Evolutionary conservation across 2,888 invertebrate species (phyloP).

Genomic region (Drosophila robusta): DNA sequence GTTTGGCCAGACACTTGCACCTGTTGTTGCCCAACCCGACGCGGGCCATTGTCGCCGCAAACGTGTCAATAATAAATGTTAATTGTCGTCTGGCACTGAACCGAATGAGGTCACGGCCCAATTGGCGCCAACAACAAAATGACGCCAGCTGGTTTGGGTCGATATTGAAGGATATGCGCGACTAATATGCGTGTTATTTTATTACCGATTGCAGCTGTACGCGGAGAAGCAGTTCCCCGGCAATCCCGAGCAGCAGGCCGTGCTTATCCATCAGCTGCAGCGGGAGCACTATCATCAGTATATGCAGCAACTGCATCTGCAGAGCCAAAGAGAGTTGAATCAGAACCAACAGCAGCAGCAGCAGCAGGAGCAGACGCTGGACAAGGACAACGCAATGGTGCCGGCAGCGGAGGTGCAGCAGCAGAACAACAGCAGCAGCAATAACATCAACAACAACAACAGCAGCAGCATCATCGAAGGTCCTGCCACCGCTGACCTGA

Average conservation of each 20-base stretch:
- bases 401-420: conserved; percentile 11
- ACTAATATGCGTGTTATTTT: neutral
- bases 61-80: conserved; percentile 55
- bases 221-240: conserved; percentile 97
- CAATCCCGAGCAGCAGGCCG: conserved; percentile 95
- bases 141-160: neutral
- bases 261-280: conserved; percentile 96
- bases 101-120: conserved; percentile 62
- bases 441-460: conserved; percentile 28
- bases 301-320: conserved; percentile 94
- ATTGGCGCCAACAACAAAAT: conserved; percentile 7
- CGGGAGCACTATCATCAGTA: conserved; percentile 99
- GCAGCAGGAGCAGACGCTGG: conserved; percentile 31
- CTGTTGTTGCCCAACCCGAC: conserved; percentile 49
- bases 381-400: conserved; percentile 17
- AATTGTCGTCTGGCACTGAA: conserved; percentile 22
- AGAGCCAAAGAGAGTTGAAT: conserved; percentile 65
- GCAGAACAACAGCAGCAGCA: conserved; percentile 12
- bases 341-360: conserved; percentile 28
- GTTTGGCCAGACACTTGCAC: conserved; percentile 27
- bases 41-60: conserved; percentile 1
- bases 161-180: conserved; percentile 12
- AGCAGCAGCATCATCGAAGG: conserved; percentile 26
- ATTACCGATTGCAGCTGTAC: conserved; percentile 87
- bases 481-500: conserved; percentile 30